Evolutionary conservation across 2,797 vertebrate genomes (phyloP), one percentile per base, ranked within the genome.

Genomic region (Oreochromis mossambicus): DNA sequence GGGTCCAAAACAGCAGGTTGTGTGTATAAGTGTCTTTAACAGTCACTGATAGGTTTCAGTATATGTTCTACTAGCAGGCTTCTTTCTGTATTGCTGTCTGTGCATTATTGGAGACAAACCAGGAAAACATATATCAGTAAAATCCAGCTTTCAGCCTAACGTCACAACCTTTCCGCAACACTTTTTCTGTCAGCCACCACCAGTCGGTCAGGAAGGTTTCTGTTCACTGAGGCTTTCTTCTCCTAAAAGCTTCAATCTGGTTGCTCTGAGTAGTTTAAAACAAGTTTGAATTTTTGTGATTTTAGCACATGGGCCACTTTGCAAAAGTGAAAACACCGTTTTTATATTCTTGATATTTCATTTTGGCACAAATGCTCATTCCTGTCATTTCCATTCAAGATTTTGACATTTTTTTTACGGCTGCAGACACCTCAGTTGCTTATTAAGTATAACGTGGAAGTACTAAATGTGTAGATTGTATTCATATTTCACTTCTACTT

Each of bases 401-500:
- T 80, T 77, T 5, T 68, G 21, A 15, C 7, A 6, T 43, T 73
- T 70, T 70, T 73, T 5, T 1, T 19, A 19, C 15, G 3, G 32
- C 43, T 52, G 17, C 61, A 24, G 2, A 82, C 70, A 36, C 63
- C 73, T 61, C 9, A 77, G 79, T 79, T 73, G 52, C 55, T 63
- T 81, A 78, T 93, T 91, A 90, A 79, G 9, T 5, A 41, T 82
- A 85, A 88, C 56, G 61, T 87, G 56, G 70, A 89, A 87, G 52
- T 68, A 61, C 54, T 81, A 84, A 82, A 83, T 52, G 79, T 89
- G 48, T 75, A 11, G 26, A 56, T 21, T 50, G 8, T 63, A 32
- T 91, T 87, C 79, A 86, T 86, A 84, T 91, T 89, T 91, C 77
- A 87, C 79, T 58, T 46, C 55, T 70, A n/a, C 38, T 82, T 82